Evolutionary conservation across 2,888 invertebrate genomes (phyloP).

Genomic region (Hemithea aestivaria): DNA sequence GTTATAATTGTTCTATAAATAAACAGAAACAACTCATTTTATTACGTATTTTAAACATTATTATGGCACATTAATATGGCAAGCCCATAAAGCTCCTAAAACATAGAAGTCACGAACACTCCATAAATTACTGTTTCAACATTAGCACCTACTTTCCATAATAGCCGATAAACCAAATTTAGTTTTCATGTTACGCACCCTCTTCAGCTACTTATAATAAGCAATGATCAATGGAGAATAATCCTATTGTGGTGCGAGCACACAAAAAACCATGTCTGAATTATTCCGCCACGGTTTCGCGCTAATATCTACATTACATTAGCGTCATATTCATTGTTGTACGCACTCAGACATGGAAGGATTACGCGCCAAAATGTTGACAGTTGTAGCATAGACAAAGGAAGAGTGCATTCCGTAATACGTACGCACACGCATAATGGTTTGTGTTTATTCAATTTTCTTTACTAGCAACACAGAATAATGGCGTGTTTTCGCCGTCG

Average conservation of each 20-base stretch:
- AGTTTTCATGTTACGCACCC: slow-evolving; percentile 78
- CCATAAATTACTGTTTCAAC: slow-evolving; percentile 71
- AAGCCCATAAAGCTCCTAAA: slow-evolving; percentile 51
- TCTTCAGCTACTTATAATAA: slow-evolving; percentile 73
- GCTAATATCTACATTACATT: slow-evolving; percentile 77
- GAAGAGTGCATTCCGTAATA: slow-evolving; percentile 58
- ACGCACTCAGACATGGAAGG: slow-evolving; percentile 57
- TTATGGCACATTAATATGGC: too few relatives aligned
- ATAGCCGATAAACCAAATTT: slow-evolving; percentile 79
- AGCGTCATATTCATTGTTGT: slow-evolving; percentile 61
- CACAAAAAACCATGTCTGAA: slow-evolving; percentile 76
- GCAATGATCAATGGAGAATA: slow-evolving; percentile 78
- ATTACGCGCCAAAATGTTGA: slow-evolving; percentile 69
- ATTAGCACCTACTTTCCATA: slow-evolving; percentile 79
- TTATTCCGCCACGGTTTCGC: slow-evolving; percentile 73
- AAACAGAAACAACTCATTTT: too few relatives aligned
- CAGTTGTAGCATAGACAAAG: slow-evolving; percentile 72
- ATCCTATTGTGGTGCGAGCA: slow-evolving; percentile 73
- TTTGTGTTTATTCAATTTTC: slow-evolving; percentile 76
- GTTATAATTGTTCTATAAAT: too few relatives aligned
- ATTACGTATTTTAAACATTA: too few relatives aligned
- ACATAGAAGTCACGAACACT: slow-evolving; percentile 67
- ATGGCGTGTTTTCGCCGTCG: slow-evolving; percentile 72
- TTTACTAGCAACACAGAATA: slow-evolving; percentile 71
- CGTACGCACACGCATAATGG: slow-evolving; percentile 58